These are phyloP conservation scores for Thymelicus sylvestris DNA, from an alignment of 2,888 invertebrate species.

Conservation along the genomic window DNA sequence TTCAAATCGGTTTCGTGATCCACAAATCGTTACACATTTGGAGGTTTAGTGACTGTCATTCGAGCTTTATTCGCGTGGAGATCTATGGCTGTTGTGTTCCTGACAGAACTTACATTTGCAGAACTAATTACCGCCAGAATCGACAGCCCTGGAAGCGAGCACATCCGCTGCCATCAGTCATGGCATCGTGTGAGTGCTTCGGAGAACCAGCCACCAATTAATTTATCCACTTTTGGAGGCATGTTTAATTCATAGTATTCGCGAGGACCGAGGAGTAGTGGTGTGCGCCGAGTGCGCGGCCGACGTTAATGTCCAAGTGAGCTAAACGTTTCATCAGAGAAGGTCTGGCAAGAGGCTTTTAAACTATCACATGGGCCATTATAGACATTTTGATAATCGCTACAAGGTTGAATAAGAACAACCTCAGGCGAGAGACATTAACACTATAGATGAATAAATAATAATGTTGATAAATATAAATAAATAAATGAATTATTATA, in stretches of 20 bases:
- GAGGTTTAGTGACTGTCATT: not conserved
- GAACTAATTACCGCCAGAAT: not conserved
- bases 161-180: constrained; percentile 47
- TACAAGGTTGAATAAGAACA: constrained; percentile 30
- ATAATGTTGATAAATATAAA: constrained; percentile 16
- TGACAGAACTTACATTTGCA: no score
- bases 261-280: constrained; percentile 19
- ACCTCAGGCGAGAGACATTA: constrained; percentile 2
- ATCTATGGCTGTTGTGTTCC: no score
- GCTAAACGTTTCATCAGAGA: constrained; percentile 15
- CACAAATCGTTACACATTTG: not conserved
- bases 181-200: constrained; percentile 50
- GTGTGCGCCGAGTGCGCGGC: constrained; percentile 23
- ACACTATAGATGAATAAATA: constrained; percentile 15
- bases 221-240: constrained; percentile 66
- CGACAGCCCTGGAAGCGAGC: constrained; percentile 46
- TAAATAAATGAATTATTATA: not conserved
- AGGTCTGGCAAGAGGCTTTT: constrained; percentile 30
- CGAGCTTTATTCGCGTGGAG: not conserved
- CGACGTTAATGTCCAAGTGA: constrained; percentile 28
- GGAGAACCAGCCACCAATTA: constrained; percentile 66
- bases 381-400: constrained; percentile 29
- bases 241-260: constrained; percentile 60
- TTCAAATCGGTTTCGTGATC: not conserved
- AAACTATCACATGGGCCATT: constrained; percentile 37